Evolutionary conservation across 2,797 vertebrate species (phyloP).

Genomic region (Microhierax caerulescens): DNA sequence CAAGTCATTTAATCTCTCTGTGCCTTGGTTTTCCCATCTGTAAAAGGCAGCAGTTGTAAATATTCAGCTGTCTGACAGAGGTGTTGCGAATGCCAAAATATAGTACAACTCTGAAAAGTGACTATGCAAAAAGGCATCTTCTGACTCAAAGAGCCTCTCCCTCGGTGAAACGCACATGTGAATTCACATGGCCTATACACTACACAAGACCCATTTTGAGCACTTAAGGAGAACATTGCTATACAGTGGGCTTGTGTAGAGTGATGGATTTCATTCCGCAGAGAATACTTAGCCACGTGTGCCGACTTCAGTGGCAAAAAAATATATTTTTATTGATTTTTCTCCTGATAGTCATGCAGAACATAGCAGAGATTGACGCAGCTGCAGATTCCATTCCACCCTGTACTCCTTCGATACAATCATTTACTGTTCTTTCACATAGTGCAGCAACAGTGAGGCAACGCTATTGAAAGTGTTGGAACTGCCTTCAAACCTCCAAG

Average conservation of each 20-base stretch:
- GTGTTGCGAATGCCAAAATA: background rate
- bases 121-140: constrained; percentile 52
- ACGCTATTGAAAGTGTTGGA: background rate
- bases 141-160: background rate
- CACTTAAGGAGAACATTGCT: background rate
- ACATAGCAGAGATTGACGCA: background rate
- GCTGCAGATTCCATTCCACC: constrained; percentile 27
- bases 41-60: background rate
- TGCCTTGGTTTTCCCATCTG: background rate
- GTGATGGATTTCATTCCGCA: background rate
- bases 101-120: background rate
- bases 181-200: background rate
- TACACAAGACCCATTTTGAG: background rate
- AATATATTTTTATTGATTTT: constrained; percentile 16
- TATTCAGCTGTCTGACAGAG: background rate
- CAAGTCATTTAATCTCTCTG: background rate
- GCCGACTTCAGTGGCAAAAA: constrained; percentile 27
- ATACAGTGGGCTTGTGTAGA: background rate
- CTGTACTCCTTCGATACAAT: background rate
- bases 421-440: constrained; percentile 2
- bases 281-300: background rate
- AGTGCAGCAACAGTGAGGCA: background rate
- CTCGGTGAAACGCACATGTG: background rate
- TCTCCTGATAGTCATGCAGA: background rate
- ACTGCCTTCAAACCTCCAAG: background rate